These are phyloP conservation scores for Buathra laborator DNA, from an alignment of 2,888 invertebrate species.

Conservation along the genomic window DNA sequence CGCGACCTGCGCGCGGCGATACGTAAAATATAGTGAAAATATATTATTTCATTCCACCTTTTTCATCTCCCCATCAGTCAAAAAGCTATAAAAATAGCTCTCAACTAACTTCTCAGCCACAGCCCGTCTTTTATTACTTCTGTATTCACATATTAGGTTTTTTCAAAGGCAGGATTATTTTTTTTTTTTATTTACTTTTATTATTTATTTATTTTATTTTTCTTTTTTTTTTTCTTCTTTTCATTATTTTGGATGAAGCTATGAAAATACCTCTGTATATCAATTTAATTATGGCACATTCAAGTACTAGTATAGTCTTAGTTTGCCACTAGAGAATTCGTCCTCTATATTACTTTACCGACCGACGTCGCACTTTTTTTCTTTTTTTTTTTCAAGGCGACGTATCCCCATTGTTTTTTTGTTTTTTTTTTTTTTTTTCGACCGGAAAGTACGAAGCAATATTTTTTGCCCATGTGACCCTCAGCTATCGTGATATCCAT, in stretches of 20 bases:
- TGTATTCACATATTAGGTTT: slow-evolving; percentile 81
- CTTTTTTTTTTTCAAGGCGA: slow-evolving; percentile 21
- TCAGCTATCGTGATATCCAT: slow-evolving; percentile 32
- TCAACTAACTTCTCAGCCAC: slow-evolving; percentile 83
- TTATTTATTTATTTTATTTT: slow-evolving; percentile 41
- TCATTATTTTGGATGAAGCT: slow-evolving; percentile 78
- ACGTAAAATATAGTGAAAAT: slow-evolving; percentile 84
- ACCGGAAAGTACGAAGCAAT: slow-evolving; percentile 36
- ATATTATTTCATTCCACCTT: slow-evolving; percentile 82
- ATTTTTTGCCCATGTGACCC: slow-evolving; percentile 40
- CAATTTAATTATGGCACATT: slow-evolving; percentile 77
- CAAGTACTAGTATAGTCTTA: slow-evolving; percentile 69
- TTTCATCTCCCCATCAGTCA: slow-evolving; percentile 79
- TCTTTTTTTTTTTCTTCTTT: slow-evolving; percentile 32
- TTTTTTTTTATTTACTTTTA: slow-evolving; percentile 68
- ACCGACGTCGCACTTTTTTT: slow-evolving; percentile 40
- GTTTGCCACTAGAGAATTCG: slow-evolving; percentile 63
- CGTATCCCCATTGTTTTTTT: neutral
- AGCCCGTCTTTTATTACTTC: slow-evolving; percentile 83
- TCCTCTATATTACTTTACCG: slow-evolving; percentile 40
- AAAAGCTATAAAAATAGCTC: slow-evolving; percentile 85
- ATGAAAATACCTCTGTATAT: slow-evolving; percentile 81
- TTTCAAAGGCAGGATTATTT: slow-evolving; percentile 83
- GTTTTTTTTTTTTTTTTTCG: neutral
- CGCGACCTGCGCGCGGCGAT: slow-evolving; percentile 73